Base-by-base conservation (phyloP, 2,113 vertebrate genomes). In the Gobiocypris rarus region DNA sequence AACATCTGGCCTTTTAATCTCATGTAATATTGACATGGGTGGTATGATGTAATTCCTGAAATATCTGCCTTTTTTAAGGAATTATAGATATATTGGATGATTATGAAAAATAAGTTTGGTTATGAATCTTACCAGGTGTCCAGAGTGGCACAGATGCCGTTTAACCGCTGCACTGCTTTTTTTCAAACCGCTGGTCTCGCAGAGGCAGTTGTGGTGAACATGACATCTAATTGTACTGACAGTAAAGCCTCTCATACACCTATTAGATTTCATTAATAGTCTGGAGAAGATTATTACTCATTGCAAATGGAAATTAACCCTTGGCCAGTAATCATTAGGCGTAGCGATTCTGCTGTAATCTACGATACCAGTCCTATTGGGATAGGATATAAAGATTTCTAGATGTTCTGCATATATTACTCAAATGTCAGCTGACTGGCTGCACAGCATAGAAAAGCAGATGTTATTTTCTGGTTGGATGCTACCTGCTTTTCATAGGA, bases 201-300 rank as follows among this genome's bases (percentile, higher is more conserved):
- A 38, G 24, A 41, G 80, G 54, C 48, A 59, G 28, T 71, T 56
- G 58, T 43, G 15, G 28, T 75, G 71, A 84, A 84, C 71, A 86
- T 76, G 43, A 84, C 70, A 71, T 63, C 26, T 81, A 69, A 84
- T 81, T 75, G 34, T 31, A 56, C 63, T 58, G 22, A 78, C 81
- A 75, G 26, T 61, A 75, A n/a, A 48, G 41, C 59, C 84, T 73
- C n/a, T 24, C 75, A 74, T 84, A 65, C 80, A 75, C 74, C 67
- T 79, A 85, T 83, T 83, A 74, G 56, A 38, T 83, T 85, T 28
- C 22, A 48, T 77, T 50, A 50, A 38, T 79, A 69, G 38, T 31
- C 69, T 61, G 34, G 83, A 50, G 31, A 34, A 48, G 41, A 65
- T 38, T 31, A 74, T 69, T 77, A 54, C 43, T 38, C 71, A 24